Percentiles rank a stretch among this genome's conserved stretches.
Evolutionary conservation across 1,140 invertebrate genomes (phyloP).

Genomic region (Patella vulgata): DNA sequence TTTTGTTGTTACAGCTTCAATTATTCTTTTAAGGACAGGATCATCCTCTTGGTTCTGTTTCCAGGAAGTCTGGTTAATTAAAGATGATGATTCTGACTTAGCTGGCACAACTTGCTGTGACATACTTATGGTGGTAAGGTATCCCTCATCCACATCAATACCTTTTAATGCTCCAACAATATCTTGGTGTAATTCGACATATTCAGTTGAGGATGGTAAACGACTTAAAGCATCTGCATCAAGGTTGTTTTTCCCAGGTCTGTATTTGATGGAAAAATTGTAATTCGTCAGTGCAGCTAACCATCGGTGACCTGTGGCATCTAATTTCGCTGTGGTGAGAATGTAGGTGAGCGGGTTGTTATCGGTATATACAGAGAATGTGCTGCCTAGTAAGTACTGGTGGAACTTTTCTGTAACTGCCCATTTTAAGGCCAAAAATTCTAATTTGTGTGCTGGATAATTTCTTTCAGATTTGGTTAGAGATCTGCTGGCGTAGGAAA

Average conservation of each 20-base stretch:
- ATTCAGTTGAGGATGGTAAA: too few relatives aligned
- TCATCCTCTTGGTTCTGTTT: too few relatives aligned
- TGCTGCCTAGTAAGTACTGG: constrained; percentile 26
- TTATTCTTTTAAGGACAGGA: too few relatives aligned
- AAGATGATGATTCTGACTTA: too few relatives aligned
- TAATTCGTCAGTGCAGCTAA: too few relatives aligned
- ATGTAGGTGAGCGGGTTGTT: constrained; percentile 41
- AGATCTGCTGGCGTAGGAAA: constrained; percentile 23
- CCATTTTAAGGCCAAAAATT: constrained; percentile 33
- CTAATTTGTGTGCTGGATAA: constrained; percentile 26
- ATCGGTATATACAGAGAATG: too few relatives aligned
- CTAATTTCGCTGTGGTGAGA: constrained; percentile 27
- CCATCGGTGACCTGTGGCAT: constrained; percentile 30
- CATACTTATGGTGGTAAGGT: background rate
- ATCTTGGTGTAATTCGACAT: constrained; percentile 3
- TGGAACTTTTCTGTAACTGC: constrained; percentile 32
- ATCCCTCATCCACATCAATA: too few relatives aligned
- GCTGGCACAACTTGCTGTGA: background rate
- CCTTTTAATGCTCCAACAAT: background rate
- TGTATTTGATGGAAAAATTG: too few relatives aligned
- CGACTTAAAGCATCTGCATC: constrained; percentile 33
- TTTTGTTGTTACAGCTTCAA: too few relatives aligned
- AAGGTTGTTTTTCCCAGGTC: too few relatives aligned
- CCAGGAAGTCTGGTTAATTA: too few relatives aligned
- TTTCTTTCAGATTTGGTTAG: constrained; percentile 14